phyloP scores from a whole-genome alignment of 2,888 invertebrate species.

The Eumacrocentrus americanus region DNA sequence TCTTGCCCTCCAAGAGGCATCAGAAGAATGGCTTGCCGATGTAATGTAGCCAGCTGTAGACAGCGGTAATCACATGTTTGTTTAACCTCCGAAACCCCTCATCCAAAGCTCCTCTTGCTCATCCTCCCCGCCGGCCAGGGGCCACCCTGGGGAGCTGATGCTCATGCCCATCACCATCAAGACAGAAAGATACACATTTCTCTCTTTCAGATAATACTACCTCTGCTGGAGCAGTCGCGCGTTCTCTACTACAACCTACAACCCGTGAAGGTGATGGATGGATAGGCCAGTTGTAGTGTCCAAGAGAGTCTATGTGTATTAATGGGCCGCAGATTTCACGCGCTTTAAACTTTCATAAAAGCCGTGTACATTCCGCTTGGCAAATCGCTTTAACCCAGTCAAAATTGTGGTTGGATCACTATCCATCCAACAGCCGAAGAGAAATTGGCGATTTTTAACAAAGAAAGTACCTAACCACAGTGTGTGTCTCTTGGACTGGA shows the following conservation, averaged over 20 bases:
- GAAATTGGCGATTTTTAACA: too few relatives aligned
- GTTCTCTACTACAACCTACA: constrained; percentile 30
- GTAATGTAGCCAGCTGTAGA: constrained; percentile 61
- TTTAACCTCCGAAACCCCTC: constrained; percentile 62
- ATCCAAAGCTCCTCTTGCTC: constrained; percentile 43
- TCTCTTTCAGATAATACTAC: constrained; percentile 13
- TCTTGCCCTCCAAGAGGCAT: constrained; percentile 10
- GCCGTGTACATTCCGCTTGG: too few relatives aligned
- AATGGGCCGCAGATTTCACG: constrained; percentile 58
- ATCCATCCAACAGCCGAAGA: too few relatives aligned
- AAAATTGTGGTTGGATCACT: too few relatives aligned
- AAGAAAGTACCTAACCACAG: too few relatives aligned
- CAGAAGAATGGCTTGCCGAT: constrained; percentile 56
- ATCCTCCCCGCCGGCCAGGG: constrained; percentile 42
- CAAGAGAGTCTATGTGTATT: constrained; percentile 46
- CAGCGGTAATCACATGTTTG: constrained; percentile 62
- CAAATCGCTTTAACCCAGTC: too few relatives aligned
- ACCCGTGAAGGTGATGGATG: constrained; percentile 50
- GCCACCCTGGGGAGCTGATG: constrained; percentile 59
- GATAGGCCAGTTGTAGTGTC: constrained; percentile 50
- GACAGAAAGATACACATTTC: constrained; percentile 49
- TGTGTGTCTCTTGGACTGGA: too few relatives aligned
- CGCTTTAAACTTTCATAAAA: constrained; percentile 56
- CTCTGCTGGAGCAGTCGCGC: constrained; percentile 19
- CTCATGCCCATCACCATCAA: constrained; percentile 37